Conservation (phyloP, 2,888 invertebrate genomes). For the Synanthedon tipuliformis region DNA sequence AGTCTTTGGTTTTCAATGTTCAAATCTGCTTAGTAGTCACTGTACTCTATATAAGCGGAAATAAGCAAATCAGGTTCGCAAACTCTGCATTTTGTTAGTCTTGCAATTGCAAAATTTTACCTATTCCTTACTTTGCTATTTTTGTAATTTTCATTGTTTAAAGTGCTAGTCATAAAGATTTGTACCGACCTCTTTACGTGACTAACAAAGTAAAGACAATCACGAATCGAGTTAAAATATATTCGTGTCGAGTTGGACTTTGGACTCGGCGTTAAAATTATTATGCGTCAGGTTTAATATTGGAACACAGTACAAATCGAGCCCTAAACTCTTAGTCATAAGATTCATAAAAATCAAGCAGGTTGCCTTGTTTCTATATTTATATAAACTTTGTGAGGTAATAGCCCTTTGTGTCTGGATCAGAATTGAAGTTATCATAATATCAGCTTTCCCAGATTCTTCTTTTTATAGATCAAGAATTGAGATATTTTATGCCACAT, state of each 20-base stretch:
- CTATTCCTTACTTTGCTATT: too few species aligned
- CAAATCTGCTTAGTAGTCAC: neutral
- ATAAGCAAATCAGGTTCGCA: neutral
- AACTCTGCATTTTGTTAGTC: neutral
- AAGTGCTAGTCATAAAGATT: too few species aligned
- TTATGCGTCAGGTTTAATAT: neutral
- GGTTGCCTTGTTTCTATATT: neutral
- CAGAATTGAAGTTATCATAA: too few species aligned
- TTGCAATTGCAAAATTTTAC: neutral
- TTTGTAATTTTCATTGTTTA: too few species aligned
- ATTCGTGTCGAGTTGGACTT: slow-evolving; percentile 17
- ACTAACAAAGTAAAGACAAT: slow-evolving; percentile 16
- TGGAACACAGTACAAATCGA: neutral
- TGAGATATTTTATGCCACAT: too few species aligned
- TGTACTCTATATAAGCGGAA: neutral
- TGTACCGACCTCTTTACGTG: slow-evolving; percentile 20
- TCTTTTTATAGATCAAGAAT: too few species aligned
- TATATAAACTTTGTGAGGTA: too few species aligned
- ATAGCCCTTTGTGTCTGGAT: too few species aligned
- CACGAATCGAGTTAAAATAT: slow-evolving; percentile 25
- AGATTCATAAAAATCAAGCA: too few species aligned
- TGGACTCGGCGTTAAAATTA: slow-evolving; percentile 12
- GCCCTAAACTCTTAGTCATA: neutral
- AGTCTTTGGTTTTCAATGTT: neutral
- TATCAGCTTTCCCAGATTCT: too few species aligned